Percentiles rank a stretch among this genome's conserved stretches.
Conservation (phyloP, 30 jellyfish, hydroid and myxozoan species). For the Hydractinia echinata region DNA sequence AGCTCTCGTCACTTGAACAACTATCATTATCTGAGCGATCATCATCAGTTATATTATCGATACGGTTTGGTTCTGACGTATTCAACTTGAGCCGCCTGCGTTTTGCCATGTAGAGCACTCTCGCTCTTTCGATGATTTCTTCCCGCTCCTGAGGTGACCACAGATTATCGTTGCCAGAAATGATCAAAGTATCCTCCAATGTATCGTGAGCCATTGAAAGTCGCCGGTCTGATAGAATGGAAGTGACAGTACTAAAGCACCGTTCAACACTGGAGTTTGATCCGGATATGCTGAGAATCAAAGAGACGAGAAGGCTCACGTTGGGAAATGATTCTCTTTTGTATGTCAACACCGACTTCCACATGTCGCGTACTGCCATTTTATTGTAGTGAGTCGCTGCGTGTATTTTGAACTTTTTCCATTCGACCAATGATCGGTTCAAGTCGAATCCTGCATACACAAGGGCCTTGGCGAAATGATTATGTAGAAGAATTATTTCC, state of each 20-base stretch:
- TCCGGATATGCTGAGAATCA: slow-evolving; percentile 10
- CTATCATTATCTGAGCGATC: not conserved
- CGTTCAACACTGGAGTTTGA: slow-evolving; percentile 42
- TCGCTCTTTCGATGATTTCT: not conserved
- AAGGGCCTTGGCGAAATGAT: slow-evolving; percentile 32
- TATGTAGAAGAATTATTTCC: slow-evolving; percentile 9
- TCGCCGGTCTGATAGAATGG: slow-evolving; percentile 41
- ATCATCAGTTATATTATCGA: not conserved
- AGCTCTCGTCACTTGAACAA: not conserved
- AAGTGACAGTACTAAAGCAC: slow-evolving; percentile 45
- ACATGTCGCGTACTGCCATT: slow-evolving; percentile 11
- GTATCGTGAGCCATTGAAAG: slow-evolving; percentile 19
- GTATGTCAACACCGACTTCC: slow-evolving; percentile 1
- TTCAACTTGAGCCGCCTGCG: slow-evolving; percentile 1
- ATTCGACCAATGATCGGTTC: slow-evolving; percentile 21
- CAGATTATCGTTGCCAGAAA: slow-evolving; percentile 32
- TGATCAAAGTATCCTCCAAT: not conserved
- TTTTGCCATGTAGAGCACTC: slow-evolving; percentile 3
- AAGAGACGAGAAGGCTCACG: slow-evolving; percentile 7
- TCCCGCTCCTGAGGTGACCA: slow-evolving; percentile 29
- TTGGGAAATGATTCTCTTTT: slow-evolving; percentile 8
- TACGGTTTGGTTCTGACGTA: not conserved
- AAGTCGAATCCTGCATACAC: slow-evolving; percentile 25
- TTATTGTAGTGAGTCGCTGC: slow-evolving; percentile 21
- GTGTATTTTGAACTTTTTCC: slow-evolving; percentile 29